phyloP scores from a whole-genome alignment of 2,113 vertebrate genomes.

The Thymallus thymallus region DNA sequence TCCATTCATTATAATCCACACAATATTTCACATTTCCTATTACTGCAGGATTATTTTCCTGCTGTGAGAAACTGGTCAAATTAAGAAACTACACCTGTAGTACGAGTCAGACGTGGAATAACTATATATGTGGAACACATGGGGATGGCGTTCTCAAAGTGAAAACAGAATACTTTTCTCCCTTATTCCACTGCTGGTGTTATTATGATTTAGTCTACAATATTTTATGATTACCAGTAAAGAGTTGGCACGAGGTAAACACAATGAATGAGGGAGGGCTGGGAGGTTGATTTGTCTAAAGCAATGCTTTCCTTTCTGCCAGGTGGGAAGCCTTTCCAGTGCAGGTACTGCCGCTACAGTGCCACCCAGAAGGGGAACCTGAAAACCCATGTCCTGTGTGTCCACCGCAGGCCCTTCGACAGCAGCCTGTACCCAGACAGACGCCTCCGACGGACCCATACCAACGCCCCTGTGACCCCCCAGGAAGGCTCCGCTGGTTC shows the following conservation, averaged over 20 bases:
- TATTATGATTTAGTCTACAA: too few relatives aligned
- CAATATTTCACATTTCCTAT: too few relatives aligned
- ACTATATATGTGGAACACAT: too few relatives aligned
- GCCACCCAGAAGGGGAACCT: constrained; percentile 96
- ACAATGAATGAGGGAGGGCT: not conserved
- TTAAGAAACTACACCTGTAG: not conserved
- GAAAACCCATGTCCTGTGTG: constrained; percentile 94
- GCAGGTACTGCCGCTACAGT: constrained; percentile 92
- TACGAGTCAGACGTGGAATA: too few relatives aligned
- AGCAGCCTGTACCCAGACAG: constrained; percentile 95
- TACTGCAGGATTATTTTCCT: too few relatives aligned
- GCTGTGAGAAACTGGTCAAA: too few relatives aligned
- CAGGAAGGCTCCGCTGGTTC: not conserved
- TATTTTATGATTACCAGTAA: too few relatives aligned
- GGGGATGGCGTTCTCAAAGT: too few relatives aligned
- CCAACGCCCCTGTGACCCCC: not conserved
- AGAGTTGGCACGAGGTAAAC: not conserved
- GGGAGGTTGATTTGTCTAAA: not conserved
- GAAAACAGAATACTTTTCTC: too few relatives aligned
- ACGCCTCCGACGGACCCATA: constrained; percentile 87
- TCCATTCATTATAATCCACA: too few relatives aligned
- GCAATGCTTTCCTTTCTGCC: constrained; percentile 23
- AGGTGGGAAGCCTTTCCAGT: constrained; percentile 93
- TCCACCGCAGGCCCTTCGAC: constrained; percentile 95
- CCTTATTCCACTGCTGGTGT: too few relatives aligned